Percentiles rank a stretch among this genome's conserved stretches.
phyloP scores from a whole-genome alignment of 2,888 invertebrate genomes.

The Thymelicus lineola region DNA sequence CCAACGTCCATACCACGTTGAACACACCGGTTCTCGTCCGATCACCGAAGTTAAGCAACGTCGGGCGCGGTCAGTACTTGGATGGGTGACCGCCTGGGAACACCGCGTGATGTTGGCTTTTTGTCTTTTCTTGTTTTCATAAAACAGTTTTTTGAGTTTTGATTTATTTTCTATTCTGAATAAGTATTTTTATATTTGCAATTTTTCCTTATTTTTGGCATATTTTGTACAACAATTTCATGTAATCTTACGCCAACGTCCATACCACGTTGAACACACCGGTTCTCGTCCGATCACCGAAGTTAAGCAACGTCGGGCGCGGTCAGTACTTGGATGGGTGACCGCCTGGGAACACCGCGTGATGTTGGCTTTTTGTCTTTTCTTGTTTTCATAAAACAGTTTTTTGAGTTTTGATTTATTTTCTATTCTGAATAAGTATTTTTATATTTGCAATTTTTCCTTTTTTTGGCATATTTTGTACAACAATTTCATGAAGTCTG shows the following conservation, averaged over 20 bases:
- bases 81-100: conserved; percentile 67
- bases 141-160: too few relatives aligned
- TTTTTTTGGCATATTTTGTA: too few relatives aligned
- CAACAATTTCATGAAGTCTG: too few relatives aligned
- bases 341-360: conserved; percentile 65
- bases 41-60: conserved; percentile 61
- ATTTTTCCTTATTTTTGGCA: too few relatives aligned
- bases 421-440: too few relatives aligned
- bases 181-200: too few relatives aligned
- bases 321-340: conserved; percentile 58
- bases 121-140: too few relatives aligned
- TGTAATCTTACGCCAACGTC: conserved; percentile 41
- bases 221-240: too few relatives aligned
- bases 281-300: conserved; percentile 58
- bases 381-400: too few relatives aligned
- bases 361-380: conserved; percentile 50
- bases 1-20: conserved; percentile 50
- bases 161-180: too few relatives aligned
- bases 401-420: too few relatives aligned
- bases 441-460: too few relatives aligned
- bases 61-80: conserved; percentile 52
- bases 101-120: conserved; percentile 56
- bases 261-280: conserved; percentile 50
- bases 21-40: conserved; percentile 53
- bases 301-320: conserved; percentile 56